phyloP scores from a whole-genome alignment of 2,797 vertebrate species.

The Pseudochirops corinnae region DNA sequence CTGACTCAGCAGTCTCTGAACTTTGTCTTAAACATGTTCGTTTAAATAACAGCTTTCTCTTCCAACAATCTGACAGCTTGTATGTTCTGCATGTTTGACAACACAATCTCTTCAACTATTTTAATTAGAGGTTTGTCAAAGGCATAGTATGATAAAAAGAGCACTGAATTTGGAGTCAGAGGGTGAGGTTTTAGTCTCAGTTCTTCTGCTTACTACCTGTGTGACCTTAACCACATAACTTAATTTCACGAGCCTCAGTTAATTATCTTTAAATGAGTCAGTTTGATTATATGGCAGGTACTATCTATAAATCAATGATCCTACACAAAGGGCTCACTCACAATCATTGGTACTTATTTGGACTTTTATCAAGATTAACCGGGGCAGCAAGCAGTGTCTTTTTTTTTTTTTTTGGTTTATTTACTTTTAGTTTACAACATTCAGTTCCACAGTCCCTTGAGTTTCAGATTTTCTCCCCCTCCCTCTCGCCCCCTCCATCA shows the following conservation, averaged over 20 bases:
- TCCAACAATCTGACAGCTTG: background rate
- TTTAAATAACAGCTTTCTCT: background rate
- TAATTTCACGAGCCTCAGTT: background rate
- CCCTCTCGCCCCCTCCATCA: too few relatives aligned
- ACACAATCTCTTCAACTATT: background rate
- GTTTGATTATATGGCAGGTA: background rate
- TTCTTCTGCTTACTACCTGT: background rate
- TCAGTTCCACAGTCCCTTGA: too few relatives aligned
- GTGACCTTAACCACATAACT: background rate
- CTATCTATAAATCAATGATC: background rate
- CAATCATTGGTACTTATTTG: background rate
- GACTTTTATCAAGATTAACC: background rate
- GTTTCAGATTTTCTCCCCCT: too few relatives aligned
- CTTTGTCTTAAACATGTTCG: background rate
- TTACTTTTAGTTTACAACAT: too few relatives aligned
- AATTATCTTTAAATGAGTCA: background rate
- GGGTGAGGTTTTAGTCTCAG: background rate
- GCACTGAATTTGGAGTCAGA: background rate
- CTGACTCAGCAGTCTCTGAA: background rate
- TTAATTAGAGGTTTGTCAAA: background rate
- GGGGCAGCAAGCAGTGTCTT: background rate
- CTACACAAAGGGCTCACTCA: background rate
- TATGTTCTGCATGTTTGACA: background rate
- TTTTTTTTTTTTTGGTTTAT: too few relatives aligned
- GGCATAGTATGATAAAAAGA: background rate